Base-by-base conservation (phyloP, 2,113 vertebrate genomes). In the Sula dactylatra region DNA sequence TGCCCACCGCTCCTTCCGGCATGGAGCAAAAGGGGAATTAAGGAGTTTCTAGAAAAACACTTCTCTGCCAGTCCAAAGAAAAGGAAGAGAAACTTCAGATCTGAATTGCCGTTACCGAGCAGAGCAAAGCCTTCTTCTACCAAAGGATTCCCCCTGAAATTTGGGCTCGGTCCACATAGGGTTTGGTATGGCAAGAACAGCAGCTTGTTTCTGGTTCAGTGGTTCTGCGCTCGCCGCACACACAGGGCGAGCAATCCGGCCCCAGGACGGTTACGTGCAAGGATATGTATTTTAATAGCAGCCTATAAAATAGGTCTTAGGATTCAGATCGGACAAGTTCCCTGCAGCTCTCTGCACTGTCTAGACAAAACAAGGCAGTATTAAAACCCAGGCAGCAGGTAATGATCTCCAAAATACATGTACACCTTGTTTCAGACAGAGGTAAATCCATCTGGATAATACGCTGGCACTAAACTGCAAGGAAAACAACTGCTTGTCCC, bases 311-410 rank as follows among this genome's bases (percentile, higher is more conserved):
- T 44, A 79, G 36, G 73, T 73, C 96, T 95, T 89, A 94, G 84
- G 44, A 96, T 90, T 95, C 83, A 97, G 94, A 97, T 92, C 90
- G 96, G 97, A 96, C 98, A 98, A 97, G 97, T 88, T 97, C 97
- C 97, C 95, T 88, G 93, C 94, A 98, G 97, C 94, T 76, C 94
- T 84, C 82, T 62, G 85, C 94, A 92, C 89, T 97, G 98, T 98
- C 98, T 98, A 98, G 98, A 98, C 98, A 98, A 98, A 98, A 98
- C 97, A 98, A 98, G 97, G 95, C 97, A 90, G 96, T 94, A 98
- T 95, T 97, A 98, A 98, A 98, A 97, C 97, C 96, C 90, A 98
- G 96, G 96, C 90, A 90, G 97, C 95, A 96, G 97, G 98, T 98
- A 98, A 98, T 98, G 95, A 98, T 96, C 56, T 93, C 94, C 79